A percentile compares a stretch with the other conserved stretches of the same genome.
These are phyloP conservation scores for Drosophila hamatofila DNA, from an alignment of 2,888 invertebrate genomes.

Conservation along the genomic window DNA sequence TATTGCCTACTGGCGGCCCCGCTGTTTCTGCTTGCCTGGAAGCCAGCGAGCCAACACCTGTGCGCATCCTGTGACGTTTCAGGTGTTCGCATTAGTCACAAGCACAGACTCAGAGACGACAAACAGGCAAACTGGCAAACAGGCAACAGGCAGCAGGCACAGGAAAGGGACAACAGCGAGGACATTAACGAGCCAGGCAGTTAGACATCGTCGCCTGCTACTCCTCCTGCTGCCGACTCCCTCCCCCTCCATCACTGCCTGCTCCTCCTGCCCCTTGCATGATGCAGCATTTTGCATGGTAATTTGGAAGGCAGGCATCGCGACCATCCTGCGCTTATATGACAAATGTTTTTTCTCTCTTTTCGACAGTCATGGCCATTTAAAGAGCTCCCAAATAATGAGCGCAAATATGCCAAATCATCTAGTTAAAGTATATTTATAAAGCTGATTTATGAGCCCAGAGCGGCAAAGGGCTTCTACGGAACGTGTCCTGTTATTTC, in stretches of 20 bases:
- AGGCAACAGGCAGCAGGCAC: conserved; percentile 40
- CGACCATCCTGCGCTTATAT: conserved; percentile 38
- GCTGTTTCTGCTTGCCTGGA: conserved; percentile 16
- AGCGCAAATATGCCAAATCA: conserved; percentile 58
- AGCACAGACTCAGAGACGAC: conserved; percentile 50
- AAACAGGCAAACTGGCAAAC: conserved; percentile 35
- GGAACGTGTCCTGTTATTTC: conserved; percentile 22
- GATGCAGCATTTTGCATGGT: conserved; percentile 73
- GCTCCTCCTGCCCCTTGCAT: conserved; percentile 38
- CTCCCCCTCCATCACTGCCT: not conserved
- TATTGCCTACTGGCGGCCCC: conserved; percentile 10
- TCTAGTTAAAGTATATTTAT: conserved; percentile 61
- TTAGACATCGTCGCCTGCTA: conserved; percentile 56
- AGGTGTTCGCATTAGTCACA: conserved; percentile 79
- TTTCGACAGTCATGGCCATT: conserved; percentile 70
- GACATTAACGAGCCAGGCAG: conserved; percentile 80
- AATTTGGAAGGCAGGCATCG: conserved; percentile 46
- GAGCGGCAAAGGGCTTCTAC: conserved; percentile 9
- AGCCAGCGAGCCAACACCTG: conserved; percentile 65
- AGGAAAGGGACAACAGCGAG: conserved; percentile 53
- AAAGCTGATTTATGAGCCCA: conserved; percentile 54
- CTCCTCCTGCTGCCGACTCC: not conserved
- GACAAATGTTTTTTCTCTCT: conserved; percentile 71
- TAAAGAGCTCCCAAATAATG: conserved; percentile 55
- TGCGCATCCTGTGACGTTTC: conserved; percentile 75